phyloP scores from a whole-genome alignment of 2,113 vertebrate genomes.

The Chionomys nivalis region DNA sequence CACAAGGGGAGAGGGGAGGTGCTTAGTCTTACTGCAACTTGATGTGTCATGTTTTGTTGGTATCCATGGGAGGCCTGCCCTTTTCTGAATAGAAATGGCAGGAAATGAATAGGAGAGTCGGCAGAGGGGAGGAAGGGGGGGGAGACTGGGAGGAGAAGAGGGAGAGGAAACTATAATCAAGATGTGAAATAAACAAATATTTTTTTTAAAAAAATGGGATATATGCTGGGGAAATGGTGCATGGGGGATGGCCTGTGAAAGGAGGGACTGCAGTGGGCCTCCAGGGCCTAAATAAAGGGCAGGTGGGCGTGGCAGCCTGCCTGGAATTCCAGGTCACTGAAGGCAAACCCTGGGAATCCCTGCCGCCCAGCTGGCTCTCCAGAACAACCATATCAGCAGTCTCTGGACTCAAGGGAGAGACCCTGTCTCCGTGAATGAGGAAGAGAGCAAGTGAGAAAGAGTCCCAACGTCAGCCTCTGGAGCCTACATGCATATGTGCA shows the following conservation, averaged over 20 bases:
- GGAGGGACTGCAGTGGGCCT: background rate
- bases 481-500: no score
- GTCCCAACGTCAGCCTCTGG: background rate
- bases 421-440: background rate
- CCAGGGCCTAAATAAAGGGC: background rate
- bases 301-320: background rate
- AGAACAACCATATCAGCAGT: no score
- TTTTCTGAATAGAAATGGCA: background rate
- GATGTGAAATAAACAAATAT: background rate
- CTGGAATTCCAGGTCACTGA: background rate
- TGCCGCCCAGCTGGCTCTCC: background rate
- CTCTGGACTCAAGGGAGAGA: background rate
- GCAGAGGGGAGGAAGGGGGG: background rate
- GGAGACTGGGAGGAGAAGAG: background rate
- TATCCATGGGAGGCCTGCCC: background rate
- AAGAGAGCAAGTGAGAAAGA: background rate
- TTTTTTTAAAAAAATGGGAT: background rate
- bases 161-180: background rate
- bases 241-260: background rate
- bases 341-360: background rate
- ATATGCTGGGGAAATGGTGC: background rate
- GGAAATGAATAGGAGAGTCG: background rate
- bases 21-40: background rate
- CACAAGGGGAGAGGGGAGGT: background rate
- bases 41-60: background rate